Percentiles rank a stretch among this genome's conserved stretches.
These are phyloP conservation scores for Microctenopoma steveboyesi DNA, from an alignment of 2,797 vertebrate species.

Conservation along the genomic window DNA sequence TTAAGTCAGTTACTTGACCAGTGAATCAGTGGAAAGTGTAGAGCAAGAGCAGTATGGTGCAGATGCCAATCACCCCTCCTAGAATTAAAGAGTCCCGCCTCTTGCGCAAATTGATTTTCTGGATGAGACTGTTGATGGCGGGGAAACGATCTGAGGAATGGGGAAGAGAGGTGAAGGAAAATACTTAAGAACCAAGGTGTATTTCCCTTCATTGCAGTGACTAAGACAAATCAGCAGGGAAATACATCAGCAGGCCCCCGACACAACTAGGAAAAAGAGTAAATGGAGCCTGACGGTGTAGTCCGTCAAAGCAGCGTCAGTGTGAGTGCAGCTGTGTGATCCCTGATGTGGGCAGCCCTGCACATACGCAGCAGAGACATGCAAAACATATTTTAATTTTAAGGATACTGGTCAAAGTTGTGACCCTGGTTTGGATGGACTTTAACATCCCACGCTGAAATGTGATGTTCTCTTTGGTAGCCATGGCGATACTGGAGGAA, in stretches of 20 bases:
- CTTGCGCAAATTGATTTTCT: conserved; percentile 95
- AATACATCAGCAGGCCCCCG: conserved; percentile 36
- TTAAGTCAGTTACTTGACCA: not conserved
- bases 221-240: conserved; percentile 35
- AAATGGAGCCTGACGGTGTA: conserved; percentile 30
- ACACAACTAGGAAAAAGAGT: conserved; percentile 5
- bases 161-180: conserved; percentile 72
- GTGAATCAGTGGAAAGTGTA: conserved; percentile 92
- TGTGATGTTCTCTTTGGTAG: conserved; percentile 98
- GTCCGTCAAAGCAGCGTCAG: not conserved
- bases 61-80: conserved; percentile 89
- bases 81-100: conserved; percentile 94
- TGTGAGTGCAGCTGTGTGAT: too few species aligned
- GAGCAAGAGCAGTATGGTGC: conserved; percentile 92
- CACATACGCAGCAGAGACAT: not conserved
- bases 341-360: not conserved
- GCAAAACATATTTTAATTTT: not conserved
- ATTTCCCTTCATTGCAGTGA: conserved; percentile 30
- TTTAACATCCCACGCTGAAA: conserved; percentile 95
- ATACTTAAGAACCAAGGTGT: conserved; percentile 53
- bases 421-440: conserved; percentile 96
- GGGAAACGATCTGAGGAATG: conserved; percentile 90
- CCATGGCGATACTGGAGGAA: conserved; percentile 93
- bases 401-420: conserved; percentile 98
- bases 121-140: conserved; percentile 94